Base-by-base conservation (phyloP, 2,888 invertebrate species). In the Osmoderma eremita region DNA sequence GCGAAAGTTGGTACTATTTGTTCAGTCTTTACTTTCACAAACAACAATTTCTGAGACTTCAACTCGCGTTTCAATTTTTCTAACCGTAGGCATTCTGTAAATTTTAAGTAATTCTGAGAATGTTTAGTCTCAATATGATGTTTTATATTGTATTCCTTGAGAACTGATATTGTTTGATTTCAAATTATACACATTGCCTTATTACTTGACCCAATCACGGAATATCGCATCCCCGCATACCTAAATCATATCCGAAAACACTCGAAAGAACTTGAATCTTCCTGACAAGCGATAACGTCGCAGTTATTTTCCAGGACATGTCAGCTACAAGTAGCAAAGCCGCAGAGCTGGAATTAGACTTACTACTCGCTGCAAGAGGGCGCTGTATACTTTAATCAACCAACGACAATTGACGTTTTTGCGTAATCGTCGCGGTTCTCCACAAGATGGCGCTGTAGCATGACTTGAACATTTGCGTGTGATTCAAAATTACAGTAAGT, bases 61-160 rank as follows among this genome's bases (percentile, higher is more conserved):
- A 41, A 41, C 18, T 15, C 15, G 10, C 3, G 17, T 1, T 45
- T 36, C 10, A 36, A 15, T 17, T 45, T 17, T 17, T 45, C 41
- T 8, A 41, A 41, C 41, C 3, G 12, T 10, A 41, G 5, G 41
- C n/a, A 13, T 41, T 41, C 41, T 41, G 12, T 36, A 36, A 36
- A 36, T 36, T 36, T 36, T 5, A 10, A 6, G 36, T 36, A 36
- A 36, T 36, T 36, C 36, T 36, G 36, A 36, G 36, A 36, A 36
- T 36, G 10, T 36, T 36, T 6, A 36, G 71, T 74, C 70, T 74
- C 74, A 74, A 73, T 74, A 72, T 75, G 70, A 71, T 72, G 71
- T 70, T 73, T 73, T 65, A 74, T 71, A 65, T 75, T 74, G 67
- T 73, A 73, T 73, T 72, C 71, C 61, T 74, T 74, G 71, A 74